Base-by-base conservation (phyloP, 2,888 invertebrate species). In the Slavum lentiscoides region DNA sequence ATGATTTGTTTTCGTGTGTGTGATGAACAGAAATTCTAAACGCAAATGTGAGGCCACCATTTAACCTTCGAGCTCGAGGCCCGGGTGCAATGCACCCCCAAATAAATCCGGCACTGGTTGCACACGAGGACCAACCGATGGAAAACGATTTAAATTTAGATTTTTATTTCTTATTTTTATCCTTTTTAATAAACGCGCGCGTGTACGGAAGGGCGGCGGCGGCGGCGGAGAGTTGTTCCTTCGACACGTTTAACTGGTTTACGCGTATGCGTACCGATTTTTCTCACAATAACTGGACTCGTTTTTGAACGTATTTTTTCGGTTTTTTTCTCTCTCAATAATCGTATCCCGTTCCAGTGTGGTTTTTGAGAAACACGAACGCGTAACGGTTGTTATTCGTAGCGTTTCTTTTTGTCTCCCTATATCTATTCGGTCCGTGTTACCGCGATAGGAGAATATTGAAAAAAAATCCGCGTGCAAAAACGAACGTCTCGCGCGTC, bases 211-310 rank as follows among this genome's bases (percentile, higher is more conserved):
- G 30, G 37, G 13, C n/a, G 13, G 19, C 55, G 9, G 11, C 30
- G 43, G 43, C 49, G 43, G 67, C 55, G 49, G 43, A 49, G n/a
- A 70, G 7, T 39, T 62, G 53, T 76, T 62, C 23, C 43, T 9
- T 7, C 19, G 66, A 64, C 70, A 70, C 53, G 69, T 69, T 69
- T 70, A 70, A 77, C 77, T 77, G 70, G 77, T 70, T 77, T 49
- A 21, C 55, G 49, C 53, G 53, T 30, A 30, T 4, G 30, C 30
- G 30, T 30, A 30, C 53, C 1, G 49, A 55, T 62, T 77, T 77
- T 39, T 66, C 53, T 53, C 9, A 43, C 53, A 9, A 30, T 68
- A 30, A 59, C 67, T 62, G 62, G 61, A 77, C 37, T 69, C 39
- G 53, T 64, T 69, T 37, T 70, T 53, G 30, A 30, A 30, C 4